Evolutionary conservation across 2,888 invertebrate species (phyloP), one percentile per base, ranked within the genome.

Genomic region (Heliconius erato): DNA sequence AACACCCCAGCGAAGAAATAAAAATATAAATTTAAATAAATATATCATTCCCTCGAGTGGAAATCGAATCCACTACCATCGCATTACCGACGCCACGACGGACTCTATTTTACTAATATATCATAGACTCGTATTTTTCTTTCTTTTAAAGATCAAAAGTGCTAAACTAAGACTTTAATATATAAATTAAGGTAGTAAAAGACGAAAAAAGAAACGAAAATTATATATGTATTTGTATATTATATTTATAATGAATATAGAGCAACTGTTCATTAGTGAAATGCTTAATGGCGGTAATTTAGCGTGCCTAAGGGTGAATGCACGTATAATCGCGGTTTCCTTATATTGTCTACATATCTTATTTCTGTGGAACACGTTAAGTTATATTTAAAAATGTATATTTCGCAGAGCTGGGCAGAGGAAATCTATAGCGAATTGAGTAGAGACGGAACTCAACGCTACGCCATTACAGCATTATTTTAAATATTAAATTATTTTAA

Each of bases 221-320:
- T 9, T 3, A 7, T 12, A n/a, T 40, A n/a, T n/a, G n/a, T n/a
- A n/a, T 74, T 49, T 54, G n/a, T 26, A 74, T 28, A 49, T 5
- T 26, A 74, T 28, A 49, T 5, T 28, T 49, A 74, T 44, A 44
- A 32, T 59, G 49, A 74, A 35, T 40, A 54, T 74, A 35, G 32
- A 26, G 26, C 59, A 69, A 65, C 44, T 9, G 26, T 28, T 63
- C 16, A n/a, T 44, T 63, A 81, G n/a, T 65, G 72, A 32, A 63
- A 78, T 35, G 32, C 49, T 49, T 81, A 78, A 72, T 77, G 65
- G 44, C 40, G 40, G 79, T 72, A 77, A 72, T 76, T 74, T 80
- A 54, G 69, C 54, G n/a, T 79, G 32, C 63, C 32, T 76, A 79
- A 72, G 65, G 72, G 76, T 67, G 80, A 78, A 19, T 68, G 59